Base-by-base conservation (phyloP, 2,888 invertebrate genomes). In the Bombylius discolor region DNA sequence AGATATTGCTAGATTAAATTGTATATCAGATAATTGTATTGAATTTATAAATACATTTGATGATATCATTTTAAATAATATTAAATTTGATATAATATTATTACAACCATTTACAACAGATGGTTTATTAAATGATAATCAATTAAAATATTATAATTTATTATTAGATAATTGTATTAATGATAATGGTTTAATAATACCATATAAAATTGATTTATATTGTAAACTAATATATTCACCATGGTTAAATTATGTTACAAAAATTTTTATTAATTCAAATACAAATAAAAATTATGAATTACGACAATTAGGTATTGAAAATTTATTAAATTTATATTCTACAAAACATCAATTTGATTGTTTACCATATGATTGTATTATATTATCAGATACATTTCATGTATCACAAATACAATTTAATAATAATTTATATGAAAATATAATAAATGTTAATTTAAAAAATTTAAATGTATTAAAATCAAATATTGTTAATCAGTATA, bases 311-410 rank as follows among this genome's bases (percentile, higher is more conserved):
- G 51, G 51, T 5, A 60, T 60, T 7, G 44, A 51, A 44, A 52
- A 56, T n/a, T 51, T 46, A n/a, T 56, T 60, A 13, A 60, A 60
- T 53, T 34, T 53, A 23, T 60, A 57, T 44, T 50, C 56, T 12
- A 60, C 60, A 42, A 53, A 46, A 44, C 57, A 60, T 49, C 60
- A 60, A 34, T 60, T 49, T 52, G 60, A 60, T 12, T 57, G 52
- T 34, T 47, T 56, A 32, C 46, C 56, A 53, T 56, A 54, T 48
- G 57, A 59, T 52, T 47, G 47, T 11, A 52, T 36, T 31, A 54
- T 59, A 46, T 44, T 60, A 12, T 57, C 57, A 7, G 60, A 60
- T 7, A 44, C 51, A 8, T 56, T 59, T 39, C 56, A 51, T 3
- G 11, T 60, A 32, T 42, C 53, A 6, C 52, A 50, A 39, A 47